These are phyloP conservation scores for Endotricha flammealis DNA, from an alignment of 2,888 invertebrate species.

Conservation along the genomic window DNA sequence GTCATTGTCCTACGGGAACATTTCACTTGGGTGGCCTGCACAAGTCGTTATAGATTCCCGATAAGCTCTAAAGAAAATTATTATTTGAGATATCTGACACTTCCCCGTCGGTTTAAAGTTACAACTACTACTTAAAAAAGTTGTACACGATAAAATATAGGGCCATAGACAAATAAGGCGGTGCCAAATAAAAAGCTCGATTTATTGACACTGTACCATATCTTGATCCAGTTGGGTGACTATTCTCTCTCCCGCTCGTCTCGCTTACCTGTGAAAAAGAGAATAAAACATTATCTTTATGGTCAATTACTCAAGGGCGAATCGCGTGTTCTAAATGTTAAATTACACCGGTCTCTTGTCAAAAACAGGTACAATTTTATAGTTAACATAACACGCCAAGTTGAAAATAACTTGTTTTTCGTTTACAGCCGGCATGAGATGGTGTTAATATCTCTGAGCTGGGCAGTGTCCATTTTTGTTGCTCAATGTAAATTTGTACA, in stretches of 20 bases:
- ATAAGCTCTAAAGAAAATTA: conserved; percentile 5
- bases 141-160: conserved; percentile 12
- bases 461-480: too few species aligned
- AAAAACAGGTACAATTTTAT: conserved; percentile 6
- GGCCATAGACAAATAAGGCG: conserved; percentile 25
- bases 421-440: background rate
- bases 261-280: conserved; percentile 52
- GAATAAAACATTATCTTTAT: conserved; percentile 34
- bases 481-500: too few species aligned
- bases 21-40: conserved; percentile 4
- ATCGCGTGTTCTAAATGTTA: conserved; percentile 21
- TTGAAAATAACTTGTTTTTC: background rate
- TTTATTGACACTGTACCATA: conserved; percentile 39
- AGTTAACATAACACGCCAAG: conserved; percentile 1
- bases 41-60: background rate
- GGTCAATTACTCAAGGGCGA: conserved; percentile 40
- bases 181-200: conserved; percentile 27
- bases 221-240: conserved; percentile 19
- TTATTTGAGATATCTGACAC: conserved; percentile 7
- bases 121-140: conserved; percentile 3
- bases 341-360: conserved; percentile 7
- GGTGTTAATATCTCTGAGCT: too few species aligned
- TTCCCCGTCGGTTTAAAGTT: conserved; percentile 3
- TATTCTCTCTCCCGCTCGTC: conserved; percentile 39
- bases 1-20: too few species aligned